A percentile compares a stretch with the other conserved stretches of the same genome.
Conservation (phyloP, 2,113 vertebrate genomes). For the Arothron firmamentum region DNA sequence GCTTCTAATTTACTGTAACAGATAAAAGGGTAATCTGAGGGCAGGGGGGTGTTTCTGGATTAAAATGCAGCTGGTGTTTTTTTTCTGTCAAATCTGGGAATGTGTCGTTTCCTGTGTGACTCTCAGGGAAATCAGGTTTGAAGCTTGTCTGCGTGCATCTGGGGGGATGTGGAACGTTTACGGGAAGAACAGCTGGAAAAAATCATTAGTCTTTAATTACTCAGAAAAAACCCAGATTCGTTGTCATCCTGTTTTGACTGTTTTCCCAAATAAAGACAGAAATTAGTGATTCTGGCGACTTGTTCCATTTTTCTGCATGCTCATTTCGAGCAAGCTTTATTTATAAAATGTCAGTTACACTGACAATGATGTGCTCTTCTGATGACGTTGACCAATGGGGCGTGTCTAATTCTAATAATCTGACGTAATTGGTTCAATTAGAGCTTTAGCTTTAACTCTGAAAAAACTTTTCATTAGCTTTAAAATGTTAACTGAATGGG, state of each 20-base stretch:
- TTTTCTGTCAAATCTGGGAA: constrained; percentile 2
- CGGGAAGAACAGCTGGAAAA: constrained; percentile 10
- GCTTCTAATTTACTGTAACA: neutral
- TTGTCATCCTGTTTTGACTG: neutral
- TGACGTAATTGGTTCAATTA: too few relatives aligned
- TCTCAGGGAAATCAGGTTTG: constrained; percentile 38
- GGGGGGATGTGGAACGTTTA: neutral
- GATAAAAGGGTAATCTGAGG: constrained; percentile 1
- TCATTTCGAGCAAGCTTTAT: too few relatives aligned
- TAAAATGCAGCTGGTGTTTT: neutral
- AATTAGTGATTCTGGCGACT: neutral
- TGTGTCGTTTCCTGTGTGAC: constrained; percentile 7
- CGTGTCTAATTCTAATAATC: too few relatives aligned
- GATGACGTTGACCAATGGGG: too few relatives aligned
- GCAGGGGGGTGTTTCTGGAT: neutral
- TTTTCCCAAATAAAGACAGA: neutral
- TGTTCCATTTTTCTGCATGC: neutral
- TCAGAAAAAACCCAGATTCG: too few relatives aligned
- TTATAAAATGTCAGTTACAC: too few relatives aligned
- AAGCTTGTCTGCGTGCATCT: neutral
- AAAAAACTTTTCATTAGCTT: too few relatives aligned
- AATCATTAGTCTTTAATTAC: neutral
- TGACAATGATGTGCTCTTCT: too few relatives aligned
- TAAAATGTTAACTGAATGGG: too few relatives aligned
- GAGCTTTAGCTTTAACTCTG: too few relatives aligned